A percentile compares a stretch with the other conserved stretches of the same genome.
phyloP scores from a whole-genome alignment of 2,797 vertebrate species.

The Molossus molossus region DNA sequence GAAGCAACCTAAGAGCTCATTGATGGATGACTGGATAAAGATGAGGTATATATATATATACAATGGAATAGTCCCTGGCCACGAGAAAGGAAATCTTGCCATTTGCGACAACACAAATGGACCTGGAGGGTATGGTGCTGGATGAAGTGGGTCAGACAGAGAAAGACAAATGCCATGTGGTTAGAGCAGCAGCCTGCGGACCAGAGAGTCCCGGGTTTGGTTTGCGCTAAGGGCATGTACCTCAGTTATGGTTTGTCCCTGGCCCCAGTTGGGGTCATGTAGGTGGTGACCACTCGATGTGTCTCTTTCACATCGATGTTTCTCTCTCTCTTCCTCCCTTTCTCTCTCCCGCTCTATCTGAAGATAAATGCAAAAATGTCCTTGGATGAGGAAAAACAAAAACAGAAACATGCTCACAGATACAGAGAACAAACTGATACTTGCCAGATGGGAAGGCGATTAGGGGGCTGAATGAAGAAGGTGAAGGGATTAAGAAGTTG shows the following conservation, averaged over 20 bases:
- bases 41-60: background rate
- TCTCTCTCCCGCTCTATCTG: too few relatives aligned
- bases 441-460: background rate
- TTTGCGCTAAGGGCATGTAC: too few relatives aligned
- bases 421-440: background rate
- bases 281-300: too few relatives aligned
- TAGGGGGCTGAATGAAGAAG: background rate
- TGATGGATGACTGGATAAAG: background rate
- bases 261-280: too few relatives aligned
- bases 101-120: background rate
- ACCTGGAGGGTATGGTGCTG: background rate
- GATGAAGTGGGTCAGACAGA: background rate
- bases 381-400: background rate
- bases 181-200: too few relatives aligned
- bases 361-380: background rate
- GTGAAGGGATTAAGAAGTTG: background rate
- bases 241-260: too few relatives aligned
- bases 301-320: too few relatives aligned
- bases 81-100: background rate
- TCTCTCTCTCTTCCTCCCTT: too few relatives aligned
- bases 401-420: background rate
- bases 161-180: background rate
- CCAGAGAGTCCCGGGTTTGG: too few relatives aligned
- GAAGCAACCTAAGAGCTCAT: background rate
- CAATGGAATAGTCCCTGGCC: background rate